Evolutionary conservation across 2,113 vertebrate species (phyloP).

Genomic region (Platichthys stellatus): DNA sequence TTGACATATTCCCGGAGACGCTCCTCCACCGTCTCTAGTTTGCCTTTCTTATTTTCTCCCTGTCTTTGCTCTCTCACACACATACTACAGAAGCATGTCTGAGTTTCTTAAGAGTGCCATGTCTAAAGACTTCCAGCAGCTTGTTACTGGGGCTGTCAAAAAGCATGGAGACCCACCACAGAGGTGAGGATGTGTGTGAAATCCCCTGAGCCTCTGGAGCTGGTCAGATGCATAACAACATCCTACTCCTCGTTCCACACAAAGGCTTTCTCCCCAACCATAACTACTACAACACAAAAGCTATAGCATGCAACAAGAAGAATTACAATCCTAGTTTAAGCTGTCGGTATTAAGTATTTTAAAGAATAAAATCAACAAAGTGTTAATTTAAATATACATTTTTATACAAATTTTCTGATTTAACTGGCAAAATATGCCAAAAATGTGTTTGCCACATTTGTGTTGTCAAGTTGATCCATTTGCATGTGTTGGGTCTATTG

Average conservation of each 20-base stretch:
- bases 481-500: neutral
- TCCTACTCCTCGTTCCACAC: slow-evolving; percentile 28
- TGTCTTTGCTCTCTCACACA: slow-evolving; percentile 47
- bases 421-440: too few species aligned
- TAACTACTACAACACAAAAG: neutral
- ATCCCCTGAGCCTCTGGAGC: slow-evolving; percentile 69
- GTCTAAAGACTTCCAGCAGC: slow-evolving; percentile 72
- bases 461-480: too few species aligned
- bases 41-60: slow-evolving; percentile 47
- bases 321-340: neutral
- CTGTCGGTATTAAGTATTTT: too few species aligned
- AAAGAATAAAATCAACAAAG: too few species aligned
- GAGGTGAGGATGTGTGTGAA: slow-evolving; percentile 76
- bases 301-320: neutral
- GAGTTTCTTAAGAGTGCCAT: slow-evolving; percentile 64
- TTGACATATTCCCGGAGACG: slow-evolving; percentile 62
- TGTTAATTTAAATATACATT: too few species aligned
- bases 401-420: too few species aligned
- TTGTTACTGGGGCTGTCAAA: slow-evolving; percentile 74
- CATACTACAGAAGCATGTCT: slow-evolving; percentile 62
- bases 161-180: slow-evolving; percentile 71
- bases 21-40: slow-evolving; percentile 57
- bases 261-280: slow-evolving; percentile 22
- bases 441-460: too few species aligned
- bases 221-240: slow-evolving; percentile 58